Conservation (phyloP, 2,797 vertebrate genomes). For the Falco concolor region DNA sequence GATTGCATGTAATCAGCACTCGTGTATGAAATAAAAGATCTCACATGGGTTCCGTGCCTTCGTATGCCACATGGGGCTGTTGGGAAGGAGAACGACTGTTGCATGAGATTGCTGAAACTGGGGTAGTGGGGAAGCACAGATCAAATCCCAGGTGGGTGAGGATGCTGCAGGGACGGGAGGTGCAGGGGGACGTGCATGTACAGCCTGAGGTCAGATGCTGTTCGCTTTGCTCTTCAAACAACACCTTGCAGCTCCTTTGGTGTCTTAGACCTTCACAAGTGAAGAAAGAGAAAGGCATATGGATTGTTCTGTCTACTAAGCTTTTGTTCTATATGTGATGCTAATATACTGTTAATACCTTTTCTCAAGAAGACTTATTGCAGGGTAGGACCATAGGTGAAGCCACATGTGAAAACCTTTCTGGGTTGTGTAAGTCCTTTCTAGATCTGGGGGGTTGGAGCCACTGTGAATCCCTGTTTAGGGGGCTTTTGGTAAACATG, state of each 20-base stretch:
- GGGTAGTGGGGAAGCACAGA: neutral
- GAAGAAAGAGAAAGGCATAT: neutral
- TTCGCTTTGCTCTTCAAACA: neutral
- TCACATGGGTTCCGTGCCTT: too few species aligned
- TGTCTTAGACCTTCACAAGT: neutral
- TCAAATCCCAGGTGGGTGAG: rapidly evolving
- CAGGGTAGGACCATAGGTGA: neutral
- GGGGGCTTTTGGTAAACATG: neutral
- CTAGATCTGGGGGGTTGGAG: neutral
- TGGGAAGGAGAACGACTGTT: neutral
- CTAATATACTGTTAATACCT: neutral
- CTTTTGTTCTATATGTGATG: neutral
- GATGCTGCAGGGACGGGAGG: neutral
- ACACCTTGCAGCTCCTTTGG: neutral
- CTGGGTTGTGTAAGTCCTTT: neutral
- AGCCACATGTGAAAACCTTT: neutral
- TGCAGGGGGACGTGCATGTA: too few species aligned
- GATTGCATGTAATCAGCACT: too few species aligned
- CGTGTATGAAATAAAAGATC: too few species aligned
- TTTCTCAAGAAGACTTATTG: neutral
- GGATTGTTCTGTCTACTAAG: neutral
- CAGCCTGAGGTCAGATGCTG: neutral
- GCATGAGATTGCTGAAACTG: neutral
- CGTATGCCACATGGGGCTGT: neutral
- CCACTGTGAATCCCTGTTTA: rapidly evolving